Percentiles rank a stretch among this genome's conserved stretches.
phyloP scores from a whole-genome alignment of 1,140 invertebrate genomes.

The Chionoecetes opilio region DNA sequence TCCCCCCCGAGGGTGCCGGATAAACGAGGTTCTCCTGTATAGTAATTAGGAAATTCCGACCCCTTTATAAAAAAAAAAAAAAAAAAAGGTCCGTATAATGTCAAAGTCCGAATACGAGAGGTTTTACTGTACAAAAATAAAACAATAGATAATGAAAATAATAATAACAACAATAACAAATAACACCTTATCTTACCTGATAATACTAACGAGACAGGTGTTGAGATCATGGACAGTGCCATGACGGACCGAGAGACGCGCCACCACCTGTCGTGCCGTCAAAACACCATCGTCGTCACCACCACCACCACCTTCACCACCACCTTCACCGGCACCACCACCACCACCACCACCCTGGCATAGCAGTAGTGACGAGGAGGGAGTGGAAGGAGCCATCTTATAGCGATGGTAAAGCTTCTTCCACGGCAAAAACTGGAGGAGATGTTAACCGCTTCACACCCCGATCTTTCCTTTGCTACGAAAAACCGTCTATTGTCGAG shows the following conservation, averaged over 20 bases:
- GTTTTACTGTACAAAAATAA: no score
- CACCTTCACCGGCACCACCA: background rate
- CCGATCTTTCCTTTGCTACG: no score
- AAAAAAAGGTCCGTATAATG: no score
- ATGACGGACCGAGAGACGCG: slow-evolving; percentile 1
- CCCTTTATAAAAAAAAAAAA: no score
- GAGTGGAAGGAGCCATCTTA: slow-evolving; percentile 7
- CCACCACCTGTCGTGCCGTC: background rate
- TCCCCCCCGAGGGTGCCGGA: no score
- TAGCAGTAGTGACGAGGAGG: slow-evolving; percentile 34
- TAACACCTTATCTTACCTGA: no score
- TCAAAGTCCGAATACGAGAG: no score
- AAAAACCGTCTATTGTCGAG: no score
- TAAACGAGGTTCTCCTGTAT: no score
- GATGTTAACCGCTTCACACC: no score
- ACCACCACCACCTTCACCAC: background rate
- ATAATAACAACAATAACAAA: background rate
- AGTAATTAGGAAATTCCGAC: no score
- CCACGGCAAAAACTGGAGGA: slow-evolving; percentile 69
- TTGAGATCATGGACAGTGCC: background rate
- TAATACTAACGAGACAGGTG: slow-evolving; percentile 42
- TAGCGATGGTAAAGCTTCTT: slow-evolving; percentile 59
- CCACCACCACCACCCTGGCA: background rate
- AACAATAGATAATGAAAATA: no score
- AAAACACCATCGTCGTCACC: background rate